Percentiles rank a stretch among this genome's conserved stretches.
phyloP scores from a whole-genome alignment of 2,113 vertebrate species.

The Strigops habroptila region DNA sequence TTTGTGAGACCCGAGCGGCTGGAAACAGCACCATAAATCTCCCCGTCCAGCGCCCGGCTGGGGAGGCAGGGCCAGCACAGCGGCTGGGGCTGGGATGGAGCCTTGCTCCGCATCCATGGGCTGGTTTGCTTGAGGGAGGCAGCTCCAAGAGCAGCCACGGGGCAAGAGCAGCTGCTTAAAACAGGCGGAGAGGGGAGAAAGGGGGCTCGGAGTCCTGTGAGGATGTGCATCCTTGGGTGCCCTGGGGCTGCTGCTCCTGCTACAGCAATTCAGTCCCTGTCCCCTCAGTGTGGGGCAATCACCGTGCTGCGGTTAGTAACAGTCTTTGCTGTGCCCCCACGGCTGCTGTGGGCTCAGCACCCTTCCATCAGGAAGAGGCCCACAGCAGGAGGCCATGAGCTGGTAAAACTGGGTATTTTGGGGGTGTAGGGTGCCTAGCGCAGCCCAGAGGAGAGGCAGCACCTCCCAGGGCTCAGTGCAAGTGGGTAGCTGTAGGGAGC shows the following conservation, averaged over 20 bases:
- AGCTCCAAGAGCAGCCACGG: accelerated
- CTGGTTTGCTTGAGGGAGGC: background rate
- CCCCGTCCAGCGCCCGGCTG: background rate
- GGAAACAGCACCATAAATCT: conserved; percentile 41
- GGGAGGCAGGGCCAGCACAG: background rate
- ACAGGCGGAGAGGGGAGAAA: background rate
- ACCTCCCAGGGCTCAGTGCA: background rate
- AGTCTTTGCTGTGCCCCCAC: background rate
- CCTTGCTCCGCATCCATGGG: background rate
- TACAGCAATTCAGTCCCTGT: accelerated
- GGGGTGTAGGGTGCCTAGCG: accelerated
- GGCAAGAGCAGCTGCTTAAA: background rate
- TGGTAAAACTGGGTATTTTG: background rate
- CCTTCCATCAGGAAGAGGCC: background rate
- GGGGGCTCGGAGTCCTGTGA: accelerated
- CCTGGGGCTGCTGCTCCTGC: background rate
- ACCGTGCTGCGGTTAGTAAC: background rate
- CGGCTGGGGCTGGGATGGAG: background rate
- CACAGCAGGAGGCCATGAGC: accelerated
- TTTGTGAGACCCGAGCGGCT: conserved; percentile 22
- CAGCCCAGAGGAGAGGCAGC: background rate
- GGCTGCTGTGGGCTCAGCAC: background rate
- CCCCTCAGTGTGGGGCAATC: accelerated
- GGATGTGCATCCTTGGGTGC: background rate
- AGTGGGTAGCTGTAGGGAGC: accelerated